Evolutionary conservation across 2,888 invertebrate species (phyloP).

Genomic region (Bhutanitis thaidina): DNA sequence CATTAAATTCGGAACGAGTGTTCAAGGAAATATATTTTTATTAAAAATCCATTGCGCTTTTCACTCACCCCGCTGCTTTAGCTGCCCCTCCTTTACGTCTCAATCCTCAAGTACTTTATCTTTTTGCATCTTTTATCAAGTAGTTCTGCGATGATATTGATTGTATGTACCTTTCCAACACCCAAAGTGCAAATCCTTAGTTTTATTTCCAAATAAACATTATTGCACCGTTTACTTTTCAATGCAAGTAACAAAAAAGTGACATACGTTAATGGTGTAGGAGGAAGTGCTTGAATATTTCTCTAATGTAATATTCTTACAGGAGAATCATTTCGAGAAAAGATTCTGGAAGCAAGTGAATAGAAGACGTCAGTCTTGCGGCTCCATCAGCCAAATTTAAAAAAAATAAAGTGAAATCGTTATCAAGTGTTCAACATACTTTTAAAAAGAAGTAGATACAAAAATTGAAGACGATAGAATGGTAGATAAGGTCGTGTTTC

Average conservation of each 20-base stretch:
- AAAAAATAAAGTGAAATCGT: slow-evolving; percentile 23
- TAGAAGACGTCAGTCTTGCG: slow-evolving; percentile 82
- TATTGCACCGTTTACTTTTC: too few species aligned
- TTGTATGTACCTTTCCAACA: not conserved
- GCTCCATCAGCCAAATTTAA: slow-evolving; percentile 70
- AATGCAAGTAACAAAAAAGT: too few species aligned
- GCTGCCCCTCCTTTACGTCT: slow-evolving; percentile 35
- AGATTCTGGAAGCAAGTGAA: slow-evolving; percentile 90
- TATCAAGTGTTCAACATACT: slow-evolving; percentile 27
- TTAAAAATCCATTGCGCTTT: slow-evolving; percentile 69
- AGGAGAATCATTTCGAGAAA: slow-evolving; percentile 89
- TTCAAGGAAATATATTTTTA: slow-evolving; percentile 74
- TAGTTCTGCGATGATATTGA: not conserved
- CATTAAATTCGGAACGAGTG: slow-evolving; percentile 65
- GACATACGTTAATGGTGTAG: too few species aligned
- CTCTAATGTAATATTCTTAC: slow-evolving; percentile 50
- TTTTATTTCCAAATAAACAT: too few species aligned
- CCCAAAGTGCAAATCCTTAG: too few species aligned
- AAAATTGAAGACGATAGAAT: slow-evolving; percentile 3
- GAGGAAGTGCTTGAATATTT: not conserved
- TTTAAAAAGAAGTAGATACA: not conserved
- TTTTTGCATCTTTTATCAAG: not conserved
- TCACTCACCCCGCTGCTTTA: slow-evolving; percentile 65
- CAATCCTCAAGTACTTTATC: not conserved
- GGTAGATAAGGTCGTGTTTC: slow-evolving; percentile 19